These are phyloP conservation scores for Hetaerina americana DNA, from an alignment of 1,140 invertebrate species.

Conservation along the genomic window DNA sequence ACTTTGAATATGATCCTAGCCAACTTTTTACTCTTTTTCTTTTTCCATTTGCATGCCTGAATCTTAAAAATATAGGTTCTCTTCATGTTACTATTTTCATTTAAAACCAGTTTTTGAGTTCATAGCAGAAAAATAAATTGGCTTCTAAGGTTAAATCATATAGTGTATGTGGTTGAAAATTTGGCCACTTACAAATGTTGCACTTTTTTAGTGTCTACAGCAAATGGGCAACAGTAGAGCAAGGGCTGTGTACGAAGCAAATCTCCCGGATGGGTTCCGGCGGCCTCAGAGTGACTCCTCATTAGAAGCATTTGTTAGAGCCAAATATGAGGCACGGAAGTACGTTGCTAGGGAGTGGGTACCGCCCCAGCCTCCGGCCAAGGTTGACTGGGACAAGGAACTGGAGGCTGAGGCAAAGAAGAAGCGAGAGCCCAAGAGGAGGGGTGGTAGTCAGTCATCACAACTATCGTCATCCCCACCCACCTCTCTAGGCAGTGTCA, in stretches of 20 bases:
- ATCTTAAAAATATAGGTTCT: too few relatives aligned
- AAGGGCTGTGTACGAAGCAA: slow-evolving; percentile 92
- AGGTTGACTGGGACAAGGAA: slow-evolving; percentile 69
- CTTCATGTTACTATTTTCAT: not conserved
- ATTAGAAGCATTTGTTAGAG: slow-evolving; percentile 86
- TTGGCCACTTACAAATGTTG: not conserved
- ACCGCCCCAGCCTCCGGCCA: slow-evolving; percentile 57
- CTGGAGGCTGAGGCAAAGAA: slow-evolving; percentile 49
- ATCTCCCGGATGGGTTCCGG: slow-evolving; percentile 86
- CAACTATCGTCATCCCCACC: not conserved
- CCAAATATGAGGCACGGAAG: slow-evolving; percentile 97
- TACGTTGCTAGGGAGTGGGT: slow-evolving; percentile 96
- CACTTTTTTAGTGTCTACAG: slow-evolving; percentile 58
- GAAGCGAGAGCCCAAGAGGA: slow-evolving; percentile 67
- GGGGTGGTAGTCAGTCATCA: slow-evolving; percentile 51
- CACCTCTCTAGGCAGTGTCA: not conserved
- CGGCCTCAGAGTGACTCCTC: slow-evolving; percentile 89
- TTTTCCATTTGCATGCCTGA: too few relatives aligned
- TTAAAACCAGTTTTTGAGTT: not conserved
- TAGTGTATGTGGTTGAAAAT: too few relatives aligned
- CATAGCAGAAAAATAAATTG: not conserved
- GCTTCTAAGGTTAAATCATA: too few relatives aligned
- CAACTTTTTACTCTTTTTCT: too few relatives aligned
- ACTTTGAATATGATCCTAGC: too few relatives aligned
- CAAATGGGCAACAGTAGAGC: slow-evolving; percentile 97